phyloP scores from a whole-genome alignment of 2,113 vertebrate genomes.

The Gymnocephalus cernua region DNA sequence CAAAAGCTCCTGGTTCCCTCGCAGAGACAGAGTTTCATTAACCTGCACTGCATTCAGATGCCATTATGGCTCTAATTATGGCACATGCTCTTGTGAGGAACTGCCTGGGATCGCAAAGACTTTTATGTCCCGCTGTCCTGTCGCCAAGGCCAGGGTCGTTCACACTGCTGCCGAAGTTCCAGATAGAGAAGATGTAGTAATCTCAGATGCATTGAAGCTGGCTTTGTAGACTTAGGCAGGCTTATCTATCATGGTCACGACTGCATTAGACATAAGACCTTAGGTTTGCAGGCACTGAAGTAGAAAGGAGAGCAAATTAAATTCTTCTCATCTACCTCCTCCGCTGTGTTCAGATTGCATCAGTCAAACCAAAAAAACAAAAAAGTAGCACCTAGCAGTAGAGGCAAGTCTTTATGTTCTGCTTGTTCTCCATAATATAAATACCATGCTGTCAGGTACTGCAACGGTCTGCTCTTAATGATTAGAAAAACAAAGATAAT shows the following conservation, averaged over 20 bases:
- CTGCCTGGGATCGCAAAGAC: constrained; percentile 72
- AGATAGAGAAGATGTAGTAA: constrained; percentile 69
- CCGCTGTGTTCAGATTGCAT: constrained; percentile 73
- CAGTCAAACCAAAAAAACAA: constrained; percentile 58
- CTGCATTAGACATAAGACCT: constrained; percentile 76
- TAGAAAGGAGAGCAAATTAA: constrained; percentile 79
- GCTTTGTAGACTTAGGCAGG: constrained; percentile 78
- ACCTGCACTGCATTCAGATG: constrained; percentile 83
- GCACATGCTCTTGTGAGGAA: constrained; percentile 79
- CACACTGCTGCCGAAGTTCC: constrained; percentile 47
- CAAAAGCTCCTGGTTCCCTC: constrained; percentile 82
- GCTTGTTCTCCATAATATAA: constrained; percentile 39
- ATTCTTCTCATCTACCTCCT: constrained; percentile 79
- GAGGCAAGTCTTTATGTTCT: constrained; percentile 48
- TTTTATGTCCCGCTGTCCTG: constrained; percentile 74
- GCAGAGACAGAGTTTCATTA: constrained; percentile 84
- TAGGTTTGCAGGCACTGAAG: constrained; percentile 70
- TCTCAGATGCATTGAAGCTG: constrained; percentile 78
- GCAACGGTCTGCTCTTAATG: constrained; percentile 35
- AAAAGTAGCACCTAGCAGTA: constrained; percentile 30
- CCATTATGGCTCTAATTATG: constrained; percentile 88
- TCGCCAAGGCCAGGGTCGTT: constrained; percentile 77
- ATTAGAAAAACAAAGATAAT: constrained; percentile 54
- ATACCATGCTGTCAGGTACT: constrained; percentile 17
- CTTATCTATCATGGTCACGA: constrained; percentile 78